Base-by-base conservation (phyloP, 2,113 vertebrate genomes). In the Mustela nigripes region DNA sequence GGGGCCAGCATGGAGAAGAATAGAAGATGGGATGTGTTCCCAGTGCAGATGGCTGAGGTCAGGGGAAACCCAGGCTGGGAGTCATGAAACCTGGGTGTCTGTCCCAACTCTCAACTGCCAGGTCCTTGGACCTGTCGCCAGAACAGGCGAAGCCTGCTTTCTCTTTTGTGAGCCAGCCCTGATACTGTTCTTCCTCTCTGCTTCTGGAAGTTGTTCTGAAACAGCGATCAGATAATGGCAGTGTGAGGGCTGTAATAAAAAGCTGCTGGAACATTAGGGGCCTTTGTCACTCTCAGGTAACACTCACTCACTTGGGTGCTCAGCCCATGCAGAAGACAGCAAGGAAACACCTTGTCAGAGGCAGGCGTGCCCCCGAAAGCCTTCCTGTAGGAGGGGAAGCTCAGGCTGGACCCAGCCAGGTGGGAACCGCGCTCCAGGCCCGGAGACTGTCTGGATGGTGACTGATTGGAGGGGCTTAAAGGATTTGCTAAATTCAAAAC, bases 181-280 rank as follows among this genome's bases (percentile, higher is more conserved):
- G 2, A 62, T 16, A 5, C n/a, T 24, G 18, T 7, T 39, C 26
- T 12, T 79, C 19, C 60, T 74, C 58, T 58, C 33, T 39, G 19
- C 56, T 80, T 90, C 33, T 42, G 18, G 65, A 93, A 81, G 42
- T 36, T 53, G 48, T 83, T 81, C 74, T 78, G 53, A 73, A 76
- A 11, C 19, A 62, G 4, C 4, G 28, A 18, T 16, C 7, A 15
- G 56, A 36, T 45, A 80, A 83, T n/a, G 56, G 18, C 33, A 28
- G 11, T 11, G 1, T 26, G 58, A 45, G 53, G 26, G n/a, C 14
- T 8, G 15, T 33, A 18, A 80, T 63, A 78, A 94, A 89, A 80
- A 18, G 14, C 62, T 5, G 5, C 16, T n/a, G 60, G 79, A 73
- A 60, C 39, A 16, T 21, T 56, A 7, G 18, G 0, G 18, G 4